A percentile compares a stretch with the other conserved stretches of the same genome.
phyloP scores from a whole-genome alignment of 2,888 invertebrate species.

The Troides aeacus region DNA sequence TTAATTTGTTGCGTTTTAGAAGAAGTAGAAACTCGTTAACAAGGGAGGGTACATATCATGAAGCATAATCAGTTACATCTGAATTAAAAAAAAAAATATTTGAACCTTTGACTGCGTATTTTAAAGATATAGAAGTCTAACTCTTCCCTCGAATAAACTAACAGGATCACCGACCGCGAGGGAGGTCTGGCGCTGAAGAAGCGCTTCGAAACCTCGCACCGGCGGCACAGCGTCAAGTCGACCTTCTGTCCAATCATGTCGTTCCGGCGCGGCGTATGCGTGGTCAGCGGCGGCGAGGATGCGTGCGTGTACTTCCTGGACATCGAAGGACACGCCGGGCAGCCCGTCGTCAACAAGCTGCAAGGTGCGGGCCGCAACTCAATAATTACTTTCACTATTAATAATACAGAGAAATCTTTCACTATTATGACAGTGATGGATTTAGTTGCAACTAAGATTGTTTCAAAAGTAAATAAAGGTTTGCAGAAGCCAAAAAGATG shows the following conservation, averaged over 20 bases:
- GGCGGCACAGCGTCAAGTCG: constrained; percentile 81
- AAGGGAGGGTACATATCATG: too few relatives aligned
- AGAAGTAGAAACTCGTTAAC: too few relatives aligned
- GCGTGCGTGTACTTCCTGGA: constrained; percentile 89
- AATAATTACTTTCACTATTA: too few relatives aligned
- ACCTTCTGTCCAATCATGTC: constrained; percentile 93
- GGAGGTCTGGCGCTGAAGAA: constrained; percentile 83
- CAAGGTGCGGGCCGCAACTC: constrained; percentile 59
- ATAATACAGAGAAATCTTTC: background rate
- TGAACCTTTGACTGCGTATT: too few relatives aligned
- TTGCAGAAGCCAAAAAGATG: too few relatives aligned
- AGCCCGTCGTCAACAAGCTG: constrained; percentile 80
- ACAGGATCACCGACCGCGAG: constrained; percentile 83
- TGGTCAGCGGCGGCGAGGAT: constrained; percentile 90
- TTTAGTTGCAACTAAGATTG: too few relatives aligned
- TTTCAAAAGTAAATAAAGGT: too few relatives aligned
- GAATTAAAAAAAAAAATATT: too few relatives aligned
- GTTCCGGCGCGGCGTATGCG: constrained; percentile 89
- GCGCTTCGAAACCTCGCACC: constrained; percentile 83
- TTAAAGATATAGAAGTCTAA: too few relatives aligned
- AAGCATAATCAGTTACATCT: too few relatives aligned
- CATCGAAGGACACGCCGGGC: constrained; percentile 80
- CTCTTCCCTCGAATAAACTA: background rate
- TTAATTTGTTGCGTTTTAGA: too few relatives aligned
- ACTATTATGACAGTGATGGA: background rate